Base-by-base conservation (phyloP, 2,113 vertebrate genomes). In the Chaenogobius annularis region DNA sequence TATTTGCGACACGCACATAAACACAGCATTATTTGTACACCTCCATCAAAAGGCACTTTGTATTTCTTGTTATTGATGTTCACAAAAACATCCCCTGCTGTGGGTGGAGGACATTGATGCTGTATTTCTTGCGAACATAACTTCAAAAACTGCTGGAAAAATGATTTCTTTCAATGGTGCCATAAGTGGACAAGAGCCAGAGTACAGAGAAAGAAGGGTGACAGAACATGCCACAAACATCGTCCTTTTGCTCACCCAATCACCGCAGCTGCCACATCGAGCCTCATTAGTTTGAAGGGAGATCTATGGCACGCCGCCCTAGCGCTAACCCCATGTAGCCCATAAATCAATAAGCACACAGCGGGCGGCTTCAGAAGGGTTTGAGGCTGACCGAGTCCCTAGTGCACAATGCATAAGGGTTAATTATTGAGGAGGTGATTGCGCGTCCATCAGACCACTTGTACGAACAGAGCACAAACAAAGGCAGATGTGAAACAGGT, bases 251-350 rank as follows among this genome's bases (percentile, higher is more conserved):
- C 66, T 83, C 75, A 67, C 78, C 81, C 82, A 85, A 72, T 82
- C 78, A 83, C 77, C 80, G 69, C 82, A 68, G 80, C 81, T 88
- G 89, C 85, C 90, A 85, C 4, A 56, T 67, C 13, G 7, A 37
- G 70, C 81, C 83, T 90, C 82, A 87, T 90, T 91, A 89, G 84
- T 82, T 75, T 85, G 84, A 90, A 86, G 80, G 81, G 78, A 85
- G 86, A 86, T 88, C 86, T 74, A 79, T 85, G 78, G 82, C 83
- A 66, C 72, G 70, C 63, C 40, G 61, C 80, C 85, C 78, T 75
- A 52, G 7, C 70, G 48, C 73, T 71, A 80, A 85, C 88, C 82
- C 84, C 79, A 71, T 7, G 11, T 66, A 67, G 82, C 74, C 85
- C 79, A 50, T 78, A 73, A 87, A 90, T 91, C 89, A 89, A 88